phyloP scores from a whole-genome alignment of 2,888 invertebrate species.

The Chelonus formosanus region DNA sequence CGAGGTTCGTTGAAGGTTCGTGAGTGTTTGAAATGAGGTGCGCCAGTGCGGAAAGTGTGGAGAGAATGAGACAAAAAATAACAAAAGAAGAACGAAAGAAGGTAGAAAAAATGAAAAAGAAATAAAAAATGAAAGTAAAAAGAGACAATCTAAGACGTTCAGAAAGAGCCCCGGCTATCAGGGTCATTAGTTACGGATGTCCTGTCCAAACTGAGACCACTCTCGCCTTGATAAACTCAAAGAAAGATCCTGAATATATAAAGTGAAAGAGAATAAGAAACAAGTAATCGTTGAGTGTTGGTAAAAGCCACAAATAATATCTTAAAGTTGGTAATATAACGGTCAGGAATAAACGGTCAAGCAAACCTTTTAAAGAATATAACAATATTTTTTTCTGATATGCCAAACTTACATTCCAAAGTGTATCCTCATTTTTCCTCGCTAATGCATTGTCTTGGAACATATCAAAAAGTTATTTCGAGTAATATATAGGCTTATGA shows the following conservation, averaged over 20 bases:
- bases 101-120: conserved; percentile 30
- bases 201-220: conserved; percentile 60
- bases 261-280: conserved; percentile 42
- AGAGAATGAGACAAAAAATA: conserved; percentile 24
- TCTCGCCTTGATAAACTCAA: conserved; percentile 59
- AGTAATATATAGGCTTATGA: conserved; percentile 15
- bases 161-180: conserved; percentile 53
- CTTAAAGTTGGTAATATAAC: conserved; percentile 54
- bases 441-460: conserved; percentile 27
- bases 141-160: conserved; percentile 39
- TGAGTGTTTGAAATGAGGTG: conserved; percentile 52
- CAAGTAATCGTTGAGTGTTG: conserved; percentile 18
- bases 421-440: conserved; percentile 29
- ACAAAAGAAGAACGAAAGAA: conserved; percentile 30
- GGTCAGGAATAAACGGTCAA: conserved; percentile 53
- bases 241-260: conserved; percentile 38
- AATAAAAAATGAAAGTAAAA: conserved; percentile 34
- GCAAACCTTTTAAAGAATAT: conserved; percentile 59
- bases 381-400: conserved; percentile 51
- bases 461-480: conserved; percentile 19
- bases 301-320: conserved; percentile 34
- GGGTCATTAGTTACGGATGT: conserved; percentile 64
- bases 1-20: conserved; percentile 54
- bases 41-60: conserved; percentile 41
- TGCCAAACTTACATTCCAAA: conserved; percentile 24